A percentile compares a stretch with the other conserved stretches of the same genome.
Conservation (phyloP, 2,113 vertebrate species). For the Carassius gibelio region DNA sequence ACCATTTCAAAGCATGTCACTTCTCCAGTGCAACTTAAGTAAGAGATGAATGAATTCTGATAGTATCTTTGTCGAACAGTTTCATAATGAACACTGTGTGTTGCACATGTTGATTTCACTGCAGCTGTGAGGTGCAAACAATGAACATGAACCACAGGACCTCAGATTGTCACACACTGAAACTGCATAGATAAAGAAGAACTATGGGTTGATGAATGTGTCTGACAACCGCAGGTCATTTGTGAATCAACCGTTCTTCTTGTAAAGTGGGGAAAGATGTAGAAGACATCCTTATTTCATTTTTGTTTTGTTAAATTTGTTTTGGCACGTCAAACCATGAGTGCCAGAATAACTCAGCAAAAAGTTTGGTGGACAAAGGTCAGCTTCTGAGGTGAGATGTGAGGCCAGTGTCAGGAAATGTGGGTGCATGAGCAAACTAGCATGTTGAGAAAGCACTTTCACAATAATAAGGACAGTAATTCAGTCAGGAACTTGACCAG, state of each 20-base stretch:
- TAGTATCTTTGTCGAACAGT: neutral
- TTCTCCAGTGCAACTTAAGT: neutral
- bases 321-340: neutral
- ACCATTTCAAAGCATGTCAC: neutral
- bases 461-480: neutral
- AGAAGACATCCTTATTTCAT: neutral
- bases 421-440: neutral
- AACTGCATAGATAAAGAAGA: neutral
- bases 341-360: neutral
- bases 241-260: neutral
- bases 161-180: neutral
- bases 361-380: neutral
- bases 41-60: slow-evolving; percentile 27
- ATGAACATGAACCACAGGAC: neutral
- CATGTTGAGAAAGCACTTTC: neutral
- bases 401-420: neutral
- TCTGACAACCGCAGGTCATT: neutral
- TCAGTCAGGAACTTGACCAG: neutral
- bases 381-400: neutral
- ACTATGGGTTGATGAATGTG: neutral
- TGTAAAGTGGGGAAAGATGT: slow-evolving; percentile 4
- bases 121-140: neutral
- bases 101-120: neutral
- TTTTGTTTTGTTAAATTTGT: neutral
- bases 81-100: neutral